Evolutionary conservation across 1,140 invertebrate genomes (phyloP).

Genomic region (Drosophila serrata): DNA sequence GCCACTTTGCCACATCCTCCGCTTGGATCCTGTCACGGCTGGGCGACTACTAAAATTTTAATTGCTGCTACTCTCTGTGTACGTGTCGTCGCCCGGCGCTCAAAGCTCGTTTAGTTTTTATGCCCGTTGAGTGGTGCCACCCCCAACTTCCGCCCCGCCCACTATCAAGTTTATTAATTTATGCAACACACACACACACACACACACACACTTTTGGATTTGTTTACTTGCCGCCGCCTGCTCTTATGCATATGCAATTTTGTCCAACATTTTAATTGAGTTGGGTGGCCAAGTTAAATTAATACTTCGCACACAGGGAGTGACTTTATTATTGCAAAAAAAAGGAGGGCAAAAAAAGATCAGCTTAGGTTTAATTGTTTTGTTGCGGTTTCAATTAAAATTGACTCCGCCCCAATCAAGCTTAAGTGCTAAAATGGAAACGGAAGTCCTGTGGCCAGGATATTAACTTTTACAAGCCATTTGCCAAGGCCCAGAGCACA

Average conservation of each 20-base stretch:
- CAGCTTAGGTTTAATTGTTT: constrained; percentile 78
- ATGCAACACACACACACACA: constrained; percentile 54
- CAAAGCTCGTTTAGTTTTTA: constrained; percentile 79
- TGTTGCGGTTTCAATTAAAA: constrained; percentile 78
- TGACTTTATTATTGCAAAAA: constrained; percentile 12
- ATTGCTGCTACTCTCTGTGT: constrained; percentile 74
- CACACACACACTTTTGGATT: constrained; percentile 31
- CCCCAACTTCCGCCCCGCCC: not conserved
- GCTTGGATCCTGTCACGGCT: constrained; percentile 9
- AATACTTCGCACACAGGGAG: constrained; percentile 46
- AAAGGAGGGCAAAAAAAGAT: not conserved
- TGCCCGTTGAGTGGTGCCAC: constrained; percentile 28
- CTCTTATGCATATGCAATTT: constrained; percentile 75
- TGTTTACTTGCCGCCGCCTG: constrained; percentile 46
- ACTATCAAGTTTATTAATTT: constrained; percentile 81
- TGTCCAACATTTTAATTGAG: constrained; percentile 79
- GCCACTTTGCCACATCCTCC: not conserved
- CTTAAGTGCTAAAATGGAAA: constrained; percentile 39
- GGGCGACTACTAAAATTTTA: constrained; percentile 78
- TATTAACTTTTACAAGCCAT: constrained; percentile 58
- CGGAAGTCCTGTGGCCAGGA: constrained; percentile 2
- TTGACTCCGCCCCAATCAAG: constrained; percentile 56
- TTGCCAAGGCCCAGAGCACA: constrained; percentile 18
- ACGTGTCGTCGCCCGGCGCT: constrained; percentile 66
- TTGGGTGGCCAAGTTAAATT: constrained; percentile 77